Base-by-base conservation (phyloP, 2,888 invertebrate genomes). In the Eustalomyia histrio region DNA sequence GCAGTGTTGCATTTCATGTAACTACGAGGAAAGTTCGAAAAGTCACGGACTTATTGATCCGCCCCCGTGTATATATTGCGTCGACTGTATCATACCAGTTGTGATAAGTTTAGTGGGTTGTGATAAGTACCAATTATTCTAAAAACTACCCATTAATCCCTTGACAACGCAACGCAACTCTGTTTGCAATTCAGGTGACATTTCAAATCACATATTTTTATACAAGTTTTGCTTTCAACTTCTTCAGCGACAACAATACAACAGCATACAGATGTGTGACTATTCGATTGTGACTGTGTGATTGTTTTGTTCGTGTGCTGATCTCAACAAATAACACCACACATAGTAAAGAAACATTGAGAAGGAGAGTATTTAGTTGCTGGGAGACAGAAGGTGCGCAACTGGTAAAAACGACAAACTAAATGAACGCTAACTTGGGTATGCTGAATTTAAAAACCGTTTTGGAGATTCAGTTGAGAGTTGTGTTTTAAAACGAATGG, bases 381-480 rank as follows among this genome's bases (percentile, higher is more conserved):
- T 33, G 43, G 21, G 55, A 68, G 61, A 18, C 39, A 60, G 24
- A 58, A 67, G 57, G 60, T 72, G 29, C 18, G 55, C 53, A 80
- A 79, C 53, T 60, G 69, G 58, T 64, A 69, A 39, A 52, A 55
- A 53, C n/a, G 24, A 29, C n/a, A 14, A 47, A 21, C 17, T 21
- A 35, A 58, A 39, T 52, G 73, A 64, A 24, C 50, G 6, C 67
- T 53, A 69, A 72, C 16, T 24, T 52, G 53, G 65, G 67, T 58
- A 64, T 55, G 57, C 16, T 55, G 43, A 52, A 33, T 71, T 67
- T 61, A n/a, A 47, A 73, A 71, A 61, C 65, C 50, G 39, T 76
- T 69, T 81, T 55, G 3, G 43, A 57, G 67, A 74, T 65, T 78
- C 57, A 78, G 80, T 81, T 81, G 76, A 74, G 76, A 81, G 63